phyloP scores from a whole-genome alignment of 2,113 vertebrate species.

The Ictalurus punctatus region DNA sequence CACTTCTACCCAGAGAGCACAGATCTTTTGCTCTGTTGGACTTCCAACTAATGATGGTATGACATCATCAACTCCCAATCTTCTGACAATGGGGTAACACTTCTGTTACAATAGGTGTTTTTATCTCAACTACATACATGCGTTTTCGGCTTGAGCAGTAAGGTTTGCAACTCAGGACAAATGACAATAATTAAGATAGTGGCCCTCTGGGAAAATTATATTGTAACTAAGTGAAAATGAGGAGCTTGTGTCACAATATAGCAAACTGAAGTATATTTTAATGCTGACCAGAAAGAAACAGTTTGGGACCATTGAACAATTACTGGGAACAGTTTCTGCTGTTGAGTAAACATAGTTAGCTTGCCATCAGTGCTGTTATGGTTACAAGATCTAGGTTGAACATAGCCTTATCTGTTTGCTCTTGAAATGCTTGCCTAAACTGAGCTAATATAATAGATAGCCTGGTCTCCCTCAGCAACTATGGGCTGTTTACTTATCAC shows the following conservation, averaged over 20 bases:
- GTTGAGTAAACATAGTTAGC: neutral
- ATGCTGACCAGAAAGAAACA: neutral
- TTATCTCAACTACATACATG: neutral
- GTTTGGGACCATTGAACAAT: neutral
- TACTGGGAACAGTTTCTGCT: neutral
- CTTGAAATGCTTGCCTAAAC: neutral
- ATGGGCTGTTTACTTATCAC: neutral
- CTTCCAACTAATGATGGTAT: neutral
- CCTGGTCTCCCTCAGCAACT: neutral
- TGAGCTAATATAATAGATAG: neutral
- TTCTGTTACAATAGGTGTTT: neutral
- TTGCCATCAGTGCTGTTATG: neutral
- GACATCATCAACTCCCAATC: neutral
- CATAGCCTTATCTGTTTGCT: constrained; percentile 26
- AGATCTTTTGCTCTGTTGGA: neutral
- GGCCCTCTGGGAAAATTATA: neutral
- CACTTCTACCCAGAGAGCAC: neutral
- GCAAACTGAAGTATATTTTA: neutral
- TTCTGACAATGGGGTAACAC: neutral
- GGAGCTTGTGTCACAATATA: neutral
- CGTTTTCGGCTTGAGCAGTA: neutral
- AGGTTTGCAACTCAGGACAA: neutral
- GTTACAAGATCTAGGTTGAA: neutral
- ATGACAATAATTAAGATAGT: neutral
- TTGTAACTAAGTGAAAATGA: neutral